These are phyloP conservation scores for Calidris pugnax DNA, from an alignment of 2,113 vertebrate species.

Conservation along the genomic window DNA sequence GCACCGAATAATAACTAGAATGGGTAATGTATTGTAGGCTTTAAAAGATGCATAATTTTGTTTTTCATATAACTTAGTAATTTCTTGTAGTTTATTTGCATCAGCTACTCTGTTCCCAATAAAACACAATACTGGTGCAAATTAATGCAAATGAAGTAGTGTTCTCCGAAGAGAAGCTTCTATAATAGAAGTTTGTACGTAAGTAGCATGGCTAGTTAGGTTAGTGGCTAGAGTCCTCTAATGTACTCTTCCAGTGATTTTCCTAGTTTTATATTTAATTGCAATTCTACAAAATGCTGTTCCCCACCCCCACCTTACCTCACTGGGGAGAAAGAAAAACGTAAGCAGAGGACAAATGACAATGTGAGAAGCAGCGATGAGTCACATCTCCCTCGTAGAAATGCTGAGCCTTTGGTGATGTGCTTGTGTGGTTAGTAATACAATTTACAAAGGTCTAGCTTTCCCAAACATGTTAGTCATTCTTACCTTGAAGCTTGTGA, in stretches of 20 bases:
- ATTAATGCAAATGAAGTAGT: neutral
- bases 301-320: neutral
- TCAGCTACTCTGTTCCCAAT: neutral
- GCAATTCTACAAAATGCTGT: neutral
- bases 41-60: neutral
- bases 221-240: neutral
- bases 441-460: neutral
- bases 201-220: neutral
- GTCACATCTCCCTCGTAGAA: neutral
- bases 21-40: neutral
- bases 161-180: neutral
- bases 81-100: neutral
- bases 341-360: slow-evolving; percentile 11
- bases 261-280: neutral
- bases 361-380: slow-evolving; percentile 9
- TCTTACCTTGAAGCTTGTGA: neutral
- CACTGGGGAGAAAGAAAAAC: neutral
- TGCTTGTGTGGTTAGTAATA: neutral
- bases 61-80: neutral
- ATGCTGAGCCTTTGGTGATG: neutral
- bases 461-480: neutral
- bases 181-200: neutral
- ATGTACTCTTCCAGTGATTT: neutral
- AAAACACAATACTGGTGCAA: neutral
- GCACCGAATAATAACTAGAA: neutral